These are phyloP conservation scores for Apodemus agrarius DNA, from an alignment of 2,797 vertebrate species.

Conservation along the genomic window DNA sequence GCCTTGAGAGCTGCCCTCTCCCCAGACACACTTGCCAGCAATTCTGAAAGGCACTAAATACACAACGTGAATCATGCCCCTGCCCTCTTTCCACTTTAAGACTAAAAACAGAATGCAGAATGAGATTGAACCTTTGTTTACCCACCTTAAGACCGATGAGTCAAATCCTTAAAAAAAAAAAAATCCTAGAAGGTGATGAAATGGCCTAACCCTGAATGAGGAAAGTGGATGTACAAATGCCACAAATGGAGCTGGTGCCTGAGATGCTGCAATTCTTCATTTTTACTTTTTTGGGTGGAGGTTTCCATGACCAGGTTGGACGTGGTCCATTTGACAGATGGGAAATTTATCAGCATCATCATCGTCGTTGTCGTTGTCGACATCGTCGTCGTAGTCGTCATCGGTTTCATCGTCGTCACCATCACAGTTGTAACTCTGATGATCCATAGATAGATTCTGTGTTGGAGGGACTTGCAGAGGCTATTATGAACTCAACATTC, in stretches of 20 bases:
- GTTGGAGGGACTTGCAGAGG: neutral
- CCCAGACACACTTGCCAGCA: conserved; percentile 65
- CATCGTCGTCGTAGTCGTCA: neutral
- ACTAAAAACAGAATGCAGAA: conserved; percentile 57
- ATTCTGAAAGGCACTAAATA: conserved; percentile 59
- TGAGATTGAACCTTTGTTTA: conserved; percentile 52
- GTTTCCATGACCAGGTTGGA: neutral
- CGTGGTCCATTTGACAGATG: neutral
- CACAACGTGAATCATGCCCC: neutral
- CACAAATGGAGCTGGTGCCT: neutral
- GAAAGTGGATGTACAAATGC: neutral
- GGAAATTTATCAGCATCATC: neutral
- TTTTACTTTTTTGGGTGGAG: neutral
- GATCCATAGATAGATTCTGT: conserved; percentile 10
- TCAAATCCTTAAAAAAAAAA: conserved; percentile 20
- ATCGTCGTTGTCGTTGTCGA: neutral
- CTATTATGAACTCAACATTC: neutral
- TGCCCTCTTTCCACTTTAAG: conserved; percentile 15
- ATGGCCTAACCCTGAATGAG: neutral
- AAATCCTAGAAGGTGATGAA: conserved; percentile 43
- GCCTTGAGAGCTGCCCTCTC: conserved; percentile 59
- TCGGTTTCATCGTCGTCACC: neutral
- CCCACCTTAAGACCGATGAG: conserved; percentile 48
- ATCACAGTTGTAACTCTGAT: neutral
- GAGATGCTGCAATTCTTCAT: neutral